Evolutionary conservation across 1,140 invertebrate genomes (phyloP).

Genomic region (Ceratosolen fusciceps): DNA sequence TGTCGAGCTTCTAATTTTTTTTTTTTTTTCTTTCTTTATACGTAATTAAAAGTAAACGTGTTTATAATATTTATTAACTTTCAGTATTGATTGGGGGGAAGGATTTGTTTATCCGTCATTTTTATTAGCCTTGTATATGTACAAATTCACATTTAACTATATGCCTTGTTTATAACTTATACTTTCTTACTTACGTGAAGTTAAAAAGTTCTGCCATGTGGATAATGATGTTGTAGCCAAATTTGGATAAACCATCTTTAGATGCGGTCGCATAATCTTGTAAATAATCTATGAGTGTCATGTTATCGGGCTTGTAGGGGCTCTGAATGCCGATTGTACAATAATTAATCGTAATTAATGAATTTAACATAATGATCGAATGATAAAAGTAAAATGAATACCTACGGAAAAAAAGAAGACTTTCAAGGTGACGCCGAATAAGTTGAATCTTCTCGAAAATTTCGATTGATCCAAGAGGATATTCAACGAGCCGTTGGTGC

Average conservation of each 20-base stretch:
- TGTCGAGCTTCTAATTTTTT: no score
- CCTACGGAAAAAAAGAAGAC: background rate
- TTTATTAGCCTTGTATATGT: no score
- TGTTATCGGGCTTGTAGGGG: background rate
- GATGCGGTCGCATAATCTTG: constrained; percentile 3
- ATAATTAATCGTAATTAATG: background rate
- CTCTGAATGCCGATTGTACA: background rate
- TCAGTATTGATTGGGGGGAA: no score
- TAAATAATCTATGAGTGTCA: constrained; percentile 29
- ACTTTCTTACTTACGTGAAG: constrained; percentile 30
- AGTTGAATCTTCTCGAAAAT: constrained; percentile 25
- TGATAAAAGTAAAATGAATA: background rate
- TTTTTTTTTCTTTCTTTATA: no score
- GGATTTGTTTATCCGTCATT: no score
- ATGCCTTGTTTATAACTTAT: no score
- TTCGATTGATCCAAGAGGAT: background rate
- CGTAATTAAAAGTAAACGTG: no score
- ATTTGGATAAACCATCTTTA: constrained; percentile 34
- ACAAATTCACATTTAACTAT: no score
- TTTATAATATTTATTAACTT: no score
- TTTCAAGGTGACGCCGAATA: constrained; percentile 2
- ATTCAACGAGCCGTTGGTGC: background rate
- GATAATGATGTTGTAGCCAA: constrained; percentile 27
- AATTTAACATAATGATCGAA: background rate
- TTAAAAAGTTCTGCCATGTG: constrained; percentile 43